These are phyloP conservation scores for Rosalia funebris DNA, from an alignment of 2,888 invertebrate species.

Conservation along the genomic window DNA sequence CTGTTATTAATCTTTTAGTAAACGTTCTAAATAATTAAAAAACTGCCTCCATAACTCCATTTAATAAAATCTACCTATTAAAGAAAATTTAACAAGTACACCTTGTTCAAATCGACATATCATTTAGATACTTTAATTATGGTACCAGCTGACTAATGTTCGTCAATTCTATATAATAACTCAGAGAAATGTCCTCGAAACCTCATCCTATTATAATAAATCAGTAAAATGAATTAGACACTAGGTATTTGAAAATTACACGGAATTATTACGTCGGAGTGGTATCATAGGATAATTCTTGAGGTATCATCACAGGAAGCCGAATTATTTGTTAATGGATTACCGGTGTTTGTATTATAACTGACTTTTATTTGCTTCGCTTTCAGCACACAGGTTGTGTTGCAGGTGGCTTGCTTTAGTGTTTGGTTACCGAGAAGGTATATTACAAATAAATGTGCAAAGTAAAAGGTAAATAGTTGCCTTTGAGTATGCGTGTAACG, in stretches of 20 bases:
- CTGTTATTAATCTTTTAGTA: no score
- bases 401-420: neutral
- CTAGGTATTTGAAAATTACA: constrained; percentile 24
- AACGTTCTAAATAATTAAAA: no score
- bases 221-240: constrained; percentile 20
- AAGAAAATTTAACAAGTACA: no score
- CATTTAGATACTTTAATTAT: constrained; percentile 38
- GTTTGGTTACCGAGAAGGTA: neutral
- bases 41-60: no score
- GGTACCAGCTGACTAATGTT: constrained; percentile 40
- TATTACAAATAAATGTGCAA: constrained; percentile 5
- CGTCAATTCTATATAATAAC: constrained; percentile 38
- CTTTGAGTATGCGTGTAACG: no score
- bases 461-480: no score
- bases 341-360: constrained; percentile 13
- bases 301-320: constrained; percentile 3
- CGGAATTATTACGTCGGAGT: constrained; percentile 7
- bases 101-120: no score
- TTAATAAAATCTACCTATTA: no score
- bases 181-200: constrained; percentile 26
- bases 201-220: constrained; percentile 22
- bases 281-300: neutral
- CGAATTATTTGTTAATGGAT: constrained; percentile 17
- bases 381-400: neutral
- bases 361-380: constrained; percentile 11